These are phyloP conservation scores for Lates japonicus DNA, from an alignment of 2,797 vertebrate species.

Conservation along the genomic window DNA sequence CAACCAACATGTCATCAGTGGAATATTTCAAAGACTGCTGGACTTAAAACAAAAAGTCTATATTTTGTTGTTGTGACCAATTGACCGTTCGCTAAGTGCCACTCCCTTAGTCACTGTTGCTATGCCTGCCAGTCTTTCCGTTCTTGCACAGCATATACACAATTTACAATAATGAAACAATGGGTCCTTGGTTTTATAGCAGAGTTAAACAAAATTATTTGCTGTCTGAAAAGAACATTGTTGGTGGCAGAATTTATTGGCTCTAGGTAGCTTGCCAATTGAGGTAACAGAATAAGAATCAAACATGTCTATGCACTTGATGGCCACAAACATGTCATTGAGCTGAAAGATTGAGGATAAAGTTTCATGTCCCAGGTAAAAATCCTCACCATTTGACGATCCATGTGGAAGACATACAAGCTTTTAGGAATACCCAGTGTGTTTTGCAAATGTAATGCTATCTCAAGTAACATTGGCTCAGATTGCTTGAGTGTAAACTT, in stretches of 20 bases:
- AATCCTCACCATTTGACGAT: neutral
- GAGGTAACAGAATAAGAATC: too few species aligned
- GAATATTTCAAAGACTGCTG: constrained; percentile 47
- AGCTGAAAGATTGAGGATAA: neutral
- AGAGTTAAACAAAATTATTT: neutral
- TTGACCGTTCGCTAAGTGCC: constrained; percentile 42
- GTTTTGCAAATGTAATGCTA: neutral
- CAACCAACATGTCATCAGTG: neutral
- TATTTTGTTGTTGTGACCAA: constrained; percentile 56
- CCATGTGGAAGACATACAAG: neutral
- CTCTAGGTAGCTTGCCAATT: too few species aligned
- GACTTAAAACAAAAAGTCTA: constrained; percentile 46
- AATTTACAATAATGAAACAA: neutral
- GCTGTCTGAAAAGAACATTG: too few species aligned
- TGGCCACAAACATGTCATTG: neutral
- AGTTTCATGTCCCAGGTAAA: constrained; percentile 1
- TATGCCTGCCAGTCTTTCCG: constrained; percentile 2
- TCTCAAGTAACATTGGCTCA: neutral
- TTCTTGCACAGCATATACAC: neutral
- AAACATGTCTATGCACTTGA: neutral
- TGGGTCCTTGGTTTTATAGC: neutral
- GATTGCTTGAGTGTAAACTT: neutral
- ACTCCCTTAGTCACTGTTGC: neutral
- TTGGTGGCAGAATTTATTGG: too few species aligned
- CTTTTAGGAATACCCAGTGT: neutral